A percentile compares a stretch with the other conserved stretches of the same genome.
Conservation (phyloP, 1,140 invertebrate species). For the Brachionus manjavacas region DNA sequence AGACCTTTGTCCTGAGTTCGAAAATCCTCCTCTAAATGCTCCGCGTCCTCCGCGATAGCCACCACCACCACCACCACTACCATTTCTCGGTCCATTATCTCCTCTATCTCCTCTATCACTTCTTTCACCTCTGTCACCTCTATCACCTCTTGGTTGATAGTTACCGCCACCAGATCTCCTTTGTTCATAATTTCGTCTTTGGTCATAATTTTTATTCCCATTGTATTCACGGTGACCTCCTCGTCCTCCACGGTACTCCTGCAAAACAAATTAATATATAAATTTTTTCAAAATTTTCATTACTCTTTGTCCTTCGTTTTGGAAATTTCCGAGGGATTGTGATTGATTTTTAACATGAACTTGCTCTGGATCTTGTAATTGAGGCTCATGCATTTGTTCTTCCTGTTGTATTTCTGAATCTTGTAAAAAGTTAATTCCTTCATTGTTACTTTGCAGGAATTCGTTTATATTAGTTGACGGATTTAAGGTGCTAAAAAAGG, state of each 20-base stretch:
- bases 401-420: conserved; percentile 24
- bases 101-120: neutral
- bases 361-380: neutral
- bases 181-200: conserved; percentile 27
- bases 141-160: conserved; percentile 4
- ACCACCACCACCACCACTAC: neutral
- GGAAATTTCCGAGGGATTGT: neutral
- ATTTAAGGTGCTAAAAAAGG: conserved; percentile 12
- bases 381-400: neutral
- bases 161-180: conserved; percentile 19
- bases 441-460: conserved; percentile 11
- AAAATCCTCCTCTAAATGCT: neutral
- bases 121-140: neutral
- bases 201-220: conserved; percentile 30
- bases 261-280: neutral
- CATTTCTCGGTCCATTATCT: conserved; percentile 10
- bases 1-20: conserved; percentile 10
- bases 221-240: conserved; percentile 11
- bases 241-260: conserved; percentile 1
- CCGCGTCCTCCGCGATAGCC: neutral
- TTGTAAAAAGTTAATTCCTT: conserved; percentile 42
- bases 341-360: neutral
- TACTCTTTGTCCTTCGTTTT: conserved; percentile 8
- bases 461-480: conserved; percentile 24
- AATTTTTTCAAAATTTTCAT: neutral